Base-by-base conservation (phyloP, 37 sponge, comb jelly and placozoan genomes). In the Cladorhizidae sp. region DNA sequence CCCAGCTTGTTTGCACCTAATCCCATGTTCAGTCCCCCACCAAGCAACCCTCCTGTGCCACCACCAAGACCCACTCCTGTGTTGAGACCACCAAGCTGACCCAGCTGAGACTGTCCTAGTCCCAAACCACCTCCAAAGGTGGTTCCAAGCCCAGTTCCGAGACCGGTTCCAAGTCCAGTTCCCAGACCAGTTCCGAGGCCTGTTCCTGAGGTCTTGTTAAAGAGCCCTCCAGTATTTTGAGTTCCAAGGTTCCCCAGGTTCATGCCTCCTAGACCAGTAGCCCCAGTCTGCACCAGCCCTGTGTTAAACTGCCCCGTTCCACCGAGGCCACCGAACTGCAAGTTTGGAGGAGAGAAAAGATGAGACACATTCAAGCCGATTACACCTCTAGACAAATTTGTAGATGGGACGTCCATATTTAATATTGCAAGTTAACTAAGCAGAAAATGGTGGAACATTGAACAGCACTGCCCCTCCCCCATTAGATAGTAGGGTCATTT, bases 31-130 rank as follows among this genome's bases (percentile, higher is more conserved):
- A 76, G 67, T 45, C 83, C 75, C 35, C 78, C 78, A 29, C 64
- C 64, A 32, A 59, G 28, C 43, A 22, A 45, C 45, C 40, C 22
- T 22, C 25, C 41, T 33, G 26, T 76, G 61, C 67, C 50, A 25
- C 67, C 80, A 78, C 87, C 83, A 31, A 81, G 78, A 31, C 89
- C 89, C 22, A 75, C 84, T 59, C 85, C 80, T 9, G 54, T 55
- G 28, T 73, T 74, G 57, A 78, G 58, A 26, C 85, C 88, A 2
- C 76, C 76, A 31, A 73, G 74, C 22, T 41, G 43, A 41, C 42
- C 73, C 15, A 37, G 9, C 18, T 74, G 74, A 21, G 37, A 9
- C 57, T 71, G 72, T 49, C 57, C 57, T 11, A 40, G 57, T 59
- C 40, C 45, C 9, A 38, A 3, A 57, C 75, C 75, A 20, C 11